These are phyloP conservation scores for Julus scandinavius DNA, from an alignment of 2,888 invertebrate species.

Conservation along the genomic window DNA sequence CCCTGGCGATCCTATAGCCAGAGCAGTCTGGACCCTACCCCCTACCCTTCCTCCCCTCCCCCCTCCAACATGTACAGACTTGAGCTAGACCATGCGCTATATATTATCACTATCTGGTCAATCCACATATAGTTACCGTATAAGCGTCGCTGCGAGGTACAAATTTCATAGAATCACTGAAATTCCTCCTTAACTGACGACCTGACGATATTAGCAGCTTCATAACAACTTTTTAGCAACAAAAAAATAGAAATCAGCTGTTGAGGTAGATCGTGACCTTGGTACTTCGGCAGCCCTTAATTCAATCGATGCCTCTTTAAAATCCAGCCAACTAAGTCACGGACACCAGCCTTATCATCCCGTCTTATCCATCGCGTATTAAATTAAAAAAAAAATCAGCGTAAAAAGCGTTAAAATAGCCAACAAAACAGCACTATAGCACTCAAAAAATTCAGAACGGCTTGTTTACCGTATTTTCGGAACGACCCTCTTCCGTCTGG, in stretches of 20 bases:
- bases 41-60: too few species aligned
- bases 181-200: neutral
- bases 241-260: neutral
- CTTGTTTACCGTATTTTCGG: neutral
- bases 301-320: neutral
- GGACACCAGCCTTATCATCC: neutral
- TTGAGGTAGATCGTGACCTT: neutral
- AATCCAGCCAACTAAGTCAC: neutral
- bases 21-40: too few species aligned
- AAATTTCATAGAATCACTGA: neutral
- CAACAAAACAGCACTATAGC: too few species aligned
- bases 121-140: neutral
- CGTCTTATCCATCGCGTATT: too few species aligned
- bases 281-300: neutral
- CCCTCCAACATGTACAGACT: too few species aligned
- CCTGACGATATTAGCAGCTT: neutral
- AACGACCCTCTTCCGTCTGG: neutral
- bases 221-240: neutral
- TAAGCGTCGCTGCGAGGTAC: slow-evolving; percentile 41
- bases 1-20: too few species aligned
- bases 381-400: too few species aligned
- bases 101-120: too few species aligned
- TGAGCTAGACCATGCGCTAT: too few species aligned
- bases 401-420: too few species aligned
- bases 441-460: too few species aligned